These are phyloP conservation scores for Rhagologus leucostigma DNA, from an alignment of 2,113 vertebrate species.

Conservation along the genomic window DNA sequence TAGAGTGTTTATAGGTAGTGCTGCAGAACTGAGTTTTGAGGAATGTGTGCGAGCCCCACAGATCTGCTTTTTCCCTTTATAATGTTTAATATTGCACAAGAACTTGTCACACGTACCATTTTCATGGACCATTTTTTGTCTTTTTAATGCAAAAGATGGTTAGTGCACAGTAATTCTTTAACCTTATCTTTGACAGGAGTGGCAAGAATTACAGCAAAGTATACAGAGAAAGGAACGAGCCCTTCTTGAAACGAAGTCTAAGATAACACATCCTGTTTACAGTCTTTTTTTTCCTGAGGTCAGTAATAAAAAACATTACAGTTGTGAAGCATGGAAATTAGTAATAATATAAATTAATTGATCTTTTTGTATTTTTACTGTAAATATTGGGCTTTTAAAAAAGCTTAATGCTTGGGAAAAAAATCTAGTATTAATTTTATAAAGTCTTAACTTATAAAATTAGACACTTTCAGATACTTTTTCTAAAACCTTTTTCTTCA, in stretches of 20 bases:
- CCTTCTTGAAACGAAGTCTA: slow-evolving; percentile 96
- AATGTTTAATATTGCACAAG: neutral
- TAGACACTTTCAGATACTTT: neutral
- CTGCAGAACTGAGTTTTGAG: neutral
- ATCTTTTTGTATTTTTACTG: neutral
- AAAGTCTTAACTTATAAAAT: neutral
- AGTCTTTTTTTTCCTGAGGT: slow-evolving; percentile 95
- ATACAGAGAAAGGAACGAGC: slow-evolving; percentile 95
- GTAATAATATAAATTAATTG: neutral
- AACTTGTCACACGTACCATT: neutral
- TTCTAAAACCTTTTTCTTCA: neutral
- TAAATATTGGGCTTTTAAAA: neutral
- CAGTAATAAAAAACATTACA: neutral
- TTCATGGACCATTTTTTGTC: neutral
- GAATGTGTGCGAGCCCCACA: neutral
- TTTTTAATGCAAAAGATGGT: neutral
- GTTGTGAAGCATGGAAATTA: neutral
- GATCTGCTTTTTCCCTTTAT: neutral
- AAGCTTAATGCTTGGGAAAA: neutral
- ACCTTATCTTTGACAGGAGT: slow-evolving; percentile 81
- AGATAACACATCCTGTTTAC: slow-evolving; percentile 94
- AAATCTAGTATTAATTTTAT: neutral
- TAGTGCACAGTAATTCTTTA: neutral
- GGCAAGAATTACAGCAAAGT: slow-evolving; percentile 97
- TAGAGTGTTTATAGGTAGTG: neutral